Evolutionary conservation across 2,797 vertebrate species (phyloP).

Genomic region (Lophius americanus): DNA sequence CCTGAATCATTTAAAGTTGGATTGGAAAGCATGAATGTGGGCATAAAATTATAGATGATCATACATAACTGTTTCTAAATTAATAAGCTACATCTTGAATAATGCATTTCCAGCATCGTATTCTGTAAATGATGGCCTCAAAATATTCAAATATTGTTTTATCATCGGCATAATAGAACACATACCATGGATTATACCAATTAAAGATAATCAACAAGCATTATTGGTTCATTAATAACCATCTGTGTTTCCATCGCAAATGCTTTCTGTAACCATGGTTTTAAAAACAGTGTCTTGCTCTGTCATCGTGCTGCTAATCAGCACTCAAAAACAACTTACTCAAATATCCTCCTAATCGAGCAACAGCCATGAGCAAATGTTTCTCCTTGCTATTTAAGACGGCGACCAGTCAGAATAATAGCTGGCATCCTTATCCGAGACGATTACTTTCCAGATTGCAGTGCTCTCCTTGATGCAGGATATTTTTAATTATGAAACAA

Average conservation of each 20-base stretch:
- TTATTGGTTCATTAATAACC: background rate
- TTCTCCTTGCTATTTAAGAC: background rate
- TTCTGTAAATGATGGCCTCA: background rate
- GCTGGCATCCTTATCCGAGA: background rate
- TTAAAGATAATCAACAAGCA: background rate
- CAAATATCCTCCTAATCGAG: background rate
- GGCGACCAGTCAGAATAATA: background rate
- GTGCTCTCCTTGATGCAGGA: background rate
- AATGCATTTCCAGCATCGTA: background rate
- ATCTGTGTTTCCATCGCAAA: background rate
- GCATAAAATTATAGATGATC: slow-evolving; percentile 7
- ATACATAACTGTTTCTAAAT: background rate
- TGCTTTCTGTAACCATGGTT: background rate
- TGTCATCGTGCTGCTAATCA: background rate
- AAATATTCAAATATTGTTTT: background rate
- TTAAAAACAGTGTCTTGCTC: background rate
- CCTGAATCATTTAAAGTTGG: slow-evolving; percentile 8
- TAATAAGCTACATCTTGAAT: background rate
- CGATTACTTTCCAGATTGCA: background rate
- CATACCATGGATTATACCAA: background rate
- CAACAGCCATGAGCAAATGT: background rate
- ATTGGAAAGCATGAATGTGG: background rate
- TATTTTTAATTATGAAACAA: slow-evolving; percentile 1
- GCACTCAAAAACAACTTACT: background rate
- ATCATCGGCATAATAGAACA: background rate